phyloP scores from a whole-genome alignment of 2,888 invertebrate genomes.

The Acleris holmiana region DNA sequence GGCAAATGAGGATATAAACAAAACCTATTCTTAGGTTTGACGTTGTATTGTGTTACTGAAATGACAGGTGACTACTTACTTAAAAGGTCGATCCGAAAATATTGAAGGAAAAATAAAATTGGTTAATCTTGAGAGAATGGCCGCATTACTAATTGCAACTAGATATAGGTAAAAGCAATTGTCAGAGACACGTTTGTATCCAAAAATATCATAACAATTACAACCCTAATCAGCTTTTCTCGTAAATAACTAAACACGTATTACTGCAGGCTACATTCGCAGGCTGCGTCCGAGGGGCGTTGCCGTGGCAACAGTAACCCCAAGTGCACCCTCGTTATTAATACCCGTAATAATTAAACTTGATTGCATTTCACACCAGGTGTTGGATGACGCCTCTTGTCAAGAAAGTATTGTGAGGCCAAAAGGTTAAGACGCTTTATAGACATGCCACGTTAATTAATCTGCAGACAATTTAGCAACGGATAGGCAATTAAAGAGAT shows the following conservation, averaged over 20 bases:
- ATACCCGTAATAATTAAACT: constrained; percentile 84
- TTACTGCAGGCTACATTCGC: constrained; percentile 64
- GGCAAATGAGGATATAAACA: too few relatives aligned
- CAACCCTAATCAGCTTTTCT: constrained; percentile 75
- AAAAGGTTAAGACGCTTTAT: constrained; percentile 40
- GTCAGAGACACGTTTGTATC: constrained; percentile 2
- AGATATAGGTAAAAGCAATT: not conserved
- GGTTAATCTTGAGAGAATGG: too few relatives aligned
- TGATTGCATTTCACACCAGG: constrained; percentile 84
- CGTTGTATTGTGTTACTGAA: too few relatives aligned
- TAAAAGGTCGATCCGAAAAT: too few relatives aligned
- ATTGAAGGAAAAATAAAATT: too few relatives aligned
- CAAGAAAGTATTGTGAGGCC: constrained; percentile 56
- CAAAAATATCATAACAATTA: constrained; percentile 62
- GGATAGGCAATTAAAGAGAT: not conserved
- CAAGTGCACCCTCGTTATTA: constrained; percentile 82
- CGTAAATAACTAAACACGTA: constrained; percentile 78
- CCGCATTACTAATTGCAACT: too few relatives aligned
- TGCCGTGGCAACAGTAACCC: constrained; percentile 76
- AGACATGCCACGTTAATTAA: constrained; percentile 7
- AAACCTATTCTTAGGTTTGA: too few relatives aligned
- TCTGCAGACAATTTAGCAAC: not conserved
- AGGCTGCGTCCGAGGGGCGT: constrained; percentile 78
- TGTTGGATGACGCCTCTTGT: constrained; percentile 77
- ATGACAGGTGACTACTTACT: too few relatives aligned